phyloP scores from a whole-genome alignment of 2,888 invertebrate genomes.

The Anoplius nigerrimus region DNA sequence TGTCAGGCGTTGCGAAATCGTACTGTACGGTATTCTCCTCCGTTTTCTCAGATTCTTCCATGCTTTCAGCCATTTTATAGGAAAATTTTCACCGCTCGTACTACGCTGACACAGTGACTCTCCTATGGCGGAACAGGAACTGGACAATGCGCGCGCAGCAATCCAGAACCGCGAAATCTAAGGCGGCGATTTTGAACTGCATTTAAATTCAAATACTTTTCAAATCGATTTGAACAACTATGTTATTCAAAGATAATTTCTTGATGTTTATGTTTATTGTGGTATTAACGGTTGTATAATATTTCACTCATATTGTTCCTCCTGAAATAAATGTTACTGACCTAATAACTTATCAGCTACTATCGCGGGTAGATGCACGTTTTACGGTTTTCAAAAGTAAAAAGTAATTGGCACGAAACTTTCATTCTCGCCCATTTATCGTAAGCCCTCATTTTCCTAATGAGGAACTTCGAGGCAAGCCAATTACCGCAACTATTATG shows the following conservation, averaged over 20 bases:
- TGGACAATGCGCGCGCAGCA: background rate
- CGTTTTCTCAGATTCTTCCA: slow-evolving; percentile 20
- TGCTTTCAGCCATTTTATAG: slow-evolving; percentile 46
- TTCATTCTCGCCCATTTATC: background rate
- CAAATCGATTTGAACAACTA: background rate
- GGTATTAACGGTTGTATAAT: too few relatives aligned
- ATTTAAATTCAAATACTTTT: background rate
- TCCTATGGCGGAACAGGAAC: slow-evolving; percentile 30
- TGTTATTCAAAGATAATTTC: background rate
- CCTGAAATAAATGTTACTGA: too few relatives aligned
- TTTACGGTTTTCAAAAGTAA: background rate
- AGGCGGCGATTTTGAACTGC: slow-evolving; percentile 34
- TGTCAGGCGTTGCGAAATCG: slow-evolving; percentile 64
- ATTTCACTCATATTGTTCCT: too few relatives aligned
- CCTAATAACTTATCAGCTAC: background rate
- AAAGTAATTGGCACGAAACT: background rate
- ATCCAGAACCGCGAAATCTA: background rate
- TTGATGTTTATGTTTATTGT: background rate
- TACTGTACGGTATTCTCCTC: slow-evolving; percentile 36
- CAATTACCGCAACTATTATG: slow-evolving; percentile 38
- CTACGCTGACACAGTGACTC: background rate
- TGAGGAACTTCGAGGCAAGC: slow-evolving; percentile 28
- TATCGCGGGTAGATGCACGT: too few relatives aligned
- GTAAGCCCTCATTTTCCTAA: slow-evolving; percentile 29
- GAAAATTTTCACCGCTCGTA: background rate